Percentiles rank a stretch among this genome's conserved stretches.
These are phyloP conservation scores for Eupithecia dodoneata DNA, from an alignment of 2,888 invertebrate genomes.

Conservation along the genomic window DNA sequence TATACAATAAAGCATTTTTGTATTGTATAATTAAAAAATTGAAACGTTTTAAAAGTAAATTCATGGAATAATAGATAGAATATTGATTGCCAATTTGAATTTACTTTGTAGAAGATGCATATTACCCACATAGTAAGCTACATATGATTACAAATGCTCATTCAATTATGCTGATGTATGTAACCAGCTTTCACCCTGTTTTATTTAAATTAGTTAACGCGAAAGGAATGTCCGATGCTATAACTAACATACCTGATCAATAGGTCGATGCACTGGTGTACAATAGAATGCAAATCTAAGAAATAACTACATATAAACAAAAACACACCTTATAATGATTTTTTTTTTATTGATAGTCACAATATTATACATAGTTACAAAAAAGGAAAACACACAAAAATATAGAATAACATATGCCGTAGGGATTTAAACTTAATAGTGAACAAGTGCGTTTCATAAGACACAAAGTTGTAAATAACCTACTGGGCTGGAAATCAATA, in stretches of 20 bases:
- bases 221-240: slow-evolving; percentile 11
- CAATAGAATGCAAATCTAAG: not conserved
- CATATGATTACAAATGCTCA: slow-evolving; percentile 14
- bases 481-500: not conserved
- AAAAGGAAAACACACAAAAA: no score
- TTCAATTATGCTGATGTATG: slow-evolving; percentile 13
- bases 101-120: not conserved
- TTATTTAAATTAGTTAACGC: slow-evolving; percentile 22
- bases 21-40: no score
- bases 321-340: not conserved
- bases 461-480: not conserved
- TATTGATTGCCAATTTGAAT: not conserved
- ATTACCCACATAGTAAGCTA: not conserved
- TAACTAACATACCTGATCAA: slow-evolving; percentile 7
- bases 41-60: not conserved
- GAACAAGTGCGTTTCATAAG: not conserved
- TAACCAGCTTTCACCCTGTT: slow-evolving; percentile 19
- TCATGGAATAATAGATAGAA: not conserved
- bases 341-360: no score
- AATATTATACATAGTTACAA: no score
- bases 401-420: no score
- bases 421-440: not conserved
- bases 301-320: not conserved
- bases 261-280: slow-evolving; percentile 13
- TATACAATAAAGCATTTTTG: no score